Conservation (phyloP, 1,140 invertebrate species). For the Leptopilina boulardi region DNA sequence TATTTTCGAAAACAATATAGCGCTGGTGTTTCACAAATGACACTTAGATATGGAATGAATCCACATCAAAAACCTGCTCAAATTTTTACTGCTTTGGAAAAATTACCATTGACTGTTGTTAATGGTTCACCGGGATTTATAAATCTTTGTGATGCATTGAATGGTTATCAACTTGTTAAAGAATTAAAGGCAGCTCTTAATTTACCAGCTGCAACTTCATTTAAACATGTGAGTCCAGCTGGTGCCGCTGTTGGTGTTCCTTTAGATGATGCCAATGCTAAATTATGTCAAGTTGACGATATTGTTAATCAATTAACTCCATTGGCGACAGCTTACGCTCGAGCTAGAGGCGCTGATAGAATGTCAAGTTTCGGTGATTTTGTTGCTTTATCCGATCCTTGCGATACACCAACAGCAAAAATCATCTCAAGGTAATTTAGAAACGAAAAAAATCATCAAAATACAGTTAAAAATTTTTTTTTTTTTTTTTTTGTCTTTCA, state of each 20-base stretch:
- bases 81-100: constrained; percentile 87
- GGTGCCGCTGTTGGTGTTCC: constrained; percentile 94
- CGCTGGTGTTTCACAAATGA: constrained; percentile 85
- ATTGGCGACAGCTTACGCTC: constrained; percentile 94
- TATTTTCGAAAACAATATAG: constrained; percentile 96
- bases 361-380: constrained; percentile 99
- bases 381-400: constrained; percentile 93
- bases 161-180: constrained; percentile 96
- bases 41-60: constrained; percentile 97
- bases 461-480: constrained; percentile 19
- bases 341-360: constrained; percentile 96
- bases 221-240: constrained; percentile 98
- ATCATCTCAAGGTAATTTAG: constrained; percentile 79
- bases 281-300: constrained; percentile 96
- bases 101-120: constrained; percentile 91
- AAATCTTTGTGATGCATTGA: constrained; percentile 97
- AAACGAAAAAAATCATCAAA: constrained; percentile 18
- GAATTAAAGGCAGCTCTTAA: constrained; percentile 89
- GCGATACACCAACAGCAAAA: constrained; percentile 90
- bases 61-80: constrained; percentile 98
- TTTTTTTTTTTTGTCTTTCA: constrained; percentile 41
- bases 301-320: constrained; percentile 86
- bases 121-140: constrained; percentile 98
- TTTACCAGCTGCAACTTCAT: constrained; percentile 95
- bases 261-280: constrained; percentile 84